Evolutionary conservation across 1,140 invertebrate genomes (phyloP), one percentile per base, ranked within the genome.

Genomic region (Mesaphorura yosii): DNA sequence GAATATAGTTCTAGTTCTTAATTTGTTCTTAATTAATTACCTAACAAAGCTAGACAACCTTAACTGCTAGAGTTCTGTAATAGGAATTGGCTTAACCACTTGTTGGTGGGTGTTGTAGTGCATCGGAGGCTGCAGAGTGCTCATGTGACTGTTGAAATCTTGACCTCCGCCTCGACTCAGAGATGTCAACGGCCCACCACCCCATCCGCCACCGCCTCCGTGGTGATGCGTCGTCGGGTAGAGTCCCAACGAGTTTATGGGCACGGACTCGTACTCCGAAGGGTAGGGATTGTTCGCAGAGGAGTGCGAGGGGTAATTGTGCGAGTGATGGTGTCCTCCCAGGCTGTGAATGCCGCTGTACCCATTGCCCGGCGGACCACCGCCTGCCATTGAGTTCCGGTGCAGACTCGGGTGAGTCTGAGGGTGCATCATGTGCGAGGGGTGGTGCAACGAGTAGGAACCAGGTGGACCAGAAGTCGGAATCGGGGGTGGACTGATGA

Each of bases 41-140:
- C n/a, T n/a, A n/a, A n/a, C n/a, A n/a, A n/a, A n/a, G n/a, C n/a
- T n/a, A n/a, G n/a, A n/a, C n/a, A n/a, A n/a, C n/a, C n/a, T n/a
- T n/a, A n/a, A n/a, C 45, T 15, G 84, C 84, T 88, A 90, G 81
- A 90, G 84, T 70, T 88, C 86, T 72, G 86, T 89, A 57, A 88
- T 84, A 38, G 86, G 86, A 64, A 88, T 86, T 3, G 83, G 80
- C 66, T 85, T 76, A 17, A 78, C 71, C 67, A 76, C 75, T 64
- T 68, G 75, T 73, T 65, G 76, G 71, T 65, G 66, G 70, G 26
- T 7, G 37, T 37, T 48, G 46, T 48, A 48, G 46, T 12, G 46
- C 10, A 42, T 63, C 74, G 67, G 46, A 31, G 19, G 46, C 17
- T 48, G 46, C 19, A 4, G 10, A 34, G 31, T 12, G 29, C 19